Base-by-base conservation (phyloP, 92 coral and sea anemone genomes). In the Montipora capitata region DNA sequence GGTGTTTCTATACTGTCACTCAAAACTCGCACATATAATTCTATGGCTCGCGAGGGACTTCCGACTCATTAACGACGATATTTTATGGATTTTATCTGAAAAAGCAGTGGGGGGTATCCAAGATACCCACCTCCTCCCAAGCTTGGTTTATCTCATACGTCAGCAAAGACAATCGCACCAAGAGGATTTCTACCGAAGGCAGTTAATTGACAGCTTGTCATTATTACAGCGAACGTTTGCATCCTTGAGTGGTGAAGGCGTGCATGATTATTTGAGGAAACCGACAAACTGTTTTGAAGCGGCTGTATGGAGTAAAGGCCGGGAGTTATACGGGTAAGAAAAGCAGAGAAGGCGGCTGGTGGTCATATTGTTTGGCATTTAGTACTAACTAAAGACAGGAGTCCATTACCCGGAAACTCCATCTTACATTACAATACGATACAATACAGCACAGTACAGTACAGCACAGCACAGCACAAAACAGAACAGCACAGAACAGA, bases 21-120 rank as follows among this genome's bases (percentile, higher is more conserved):
- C 69, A 40, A 62, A 81, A 40, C 83, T 86, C 16, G 98, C 95
- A 8, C 91, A 81, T 38, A 71, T 76, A 5, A 63, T 91, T 9
- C 89, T 91, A 16, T 94, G 98, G 99, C 83, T 84, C 45, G 99
- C 98, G 13, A 94, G 85, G 49, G 96, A 91, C 80, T 92, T 87
- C 78, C 76, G 89, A 70, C 90, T 94, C 80, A 86, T 94, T 66
- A 78, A 86, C 35, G 92, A 87, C 5, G 84, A 93, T 5, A 86
- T 79, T 81, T 79, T 94, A 61, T 95, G 98, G 98, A 74, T 95
- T 43, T 72, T 95, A 9, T 95, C 98, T 7, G 96, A 95, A 40
- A 81, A 83, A 51, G 63, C 92, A 27, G 81, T 95, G 13, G 72
- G 81, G 10, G 45, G 79, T 40, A 67, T 87, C 20, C 63, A 64